Evolutionary conservation across 1,140 invertebrate genomes (phyloP).

Genomic region (Gerris buenoi): DNA sequence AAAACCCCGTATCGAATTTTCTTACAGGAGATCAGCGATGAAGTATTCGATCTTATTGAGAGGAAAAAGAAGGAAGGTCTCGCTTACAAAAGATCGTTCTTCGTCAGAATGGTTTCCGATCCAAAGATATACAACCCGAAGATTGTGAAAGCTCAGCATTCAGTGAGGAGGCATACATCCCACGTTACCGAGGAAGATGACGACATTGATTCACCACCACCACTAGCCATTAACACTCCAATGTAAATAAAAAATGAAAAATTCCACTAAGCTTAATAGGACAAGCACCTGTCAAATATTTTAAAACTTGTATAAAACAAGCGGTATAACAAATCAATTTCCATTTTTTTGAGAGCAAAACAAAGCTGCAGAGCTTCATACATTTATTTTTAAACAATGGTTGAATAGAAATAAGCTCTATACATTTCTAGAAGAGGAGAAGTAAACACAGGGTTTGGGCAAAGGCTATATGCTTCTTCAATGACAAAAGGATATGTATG

Average conservation of each 20-base stretch:
- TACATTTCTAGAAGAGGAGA: too few relatives aligned
- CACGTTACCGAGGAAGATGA: constrained; percentile 19
- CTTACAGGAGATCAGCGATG: constrained; percentile 45
- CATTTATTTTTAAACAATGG: too few relatives aligned
- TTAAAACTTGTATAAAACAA: too few relatives aligned
- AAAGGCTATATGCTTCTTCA: too few relatives aligned
- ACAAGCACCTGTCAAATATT: too few relatives aligned
- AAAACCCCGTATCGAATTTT: too few relatives aligned
- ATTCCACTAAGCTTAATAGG: neutral
- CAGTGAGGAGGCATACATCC: constrained; percentile 30
- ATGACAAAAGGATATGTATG: too few relatives aligned
- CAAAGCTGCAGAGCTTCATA: too few relatives aligned
- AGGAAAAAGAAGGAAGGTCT: constrained; percentile 55
- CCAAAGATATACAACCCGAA: constrained; percentile 90
- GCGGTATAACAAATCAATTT: too few relatives aligned
- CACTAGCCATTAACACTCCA: constrained; percentile 12
- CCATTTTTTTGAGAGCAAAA: neutral
- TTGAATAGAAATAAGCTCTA: too few relatives aligned
- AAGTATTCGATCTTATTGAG: constrained; percentile 46
- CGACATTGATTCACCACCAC: constrained; percentile 12
- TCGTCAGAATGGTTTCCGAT: constrained; percentile 92
- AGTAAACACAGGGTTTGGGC: too few relatives aligned
- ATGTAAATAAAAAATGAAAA: constrained; percentile 13
- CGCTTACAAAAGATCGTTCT: constrained; percentile 81
- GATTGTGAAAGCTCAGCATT: constrained; percentile 51